Conservation (phyloP, 2,113 vertebrate species). For the Megalops atlanticus region DNA sequence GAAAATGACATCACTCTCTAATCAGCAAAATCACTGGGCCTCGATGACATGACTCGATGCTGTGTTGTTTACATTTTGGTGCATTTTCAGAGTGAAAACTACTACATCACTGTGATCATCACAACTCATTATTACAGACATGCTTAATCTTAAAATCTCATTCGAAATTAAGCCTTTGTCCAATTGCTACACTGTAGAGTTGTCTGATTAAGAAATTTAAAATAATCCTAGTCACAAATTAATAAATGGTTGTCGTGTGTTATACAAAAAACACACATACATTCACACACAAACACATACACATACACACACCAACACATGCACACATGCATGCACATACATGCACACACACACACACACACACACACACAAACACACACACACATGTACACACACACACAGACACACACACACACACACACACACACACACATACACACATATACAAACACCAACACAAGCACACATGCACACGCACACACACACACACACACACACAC, state of each 20-base stretch:
- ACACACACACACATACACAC: too few species aligned
- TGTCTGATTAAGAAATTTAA: too few species aligned
- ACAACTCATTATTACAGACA: background rate
- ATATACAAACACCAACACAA: background rate
- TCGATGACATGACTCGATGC: background rate
- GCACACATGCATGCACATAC: too few species aligned
- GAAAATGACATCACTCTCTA: conserved; percentile 7
- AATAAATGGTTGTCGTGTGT: too few species aligned
- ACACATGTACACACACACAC: background rate
- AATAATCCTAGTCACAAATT: too few species aligned
- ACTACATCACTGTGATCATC: background rate
- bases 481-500: background rate
- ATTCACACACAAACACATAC: too few species aligned
- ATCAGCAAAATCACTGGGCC: conserved; percentile 16
- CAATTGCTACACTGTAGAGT: too few species aligned
- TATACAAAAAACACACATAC: too few species aligned
- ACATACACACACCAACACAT: too few species aligned
- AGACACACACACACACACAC: too few species aligned
- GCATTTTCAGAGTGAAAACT: background rate
- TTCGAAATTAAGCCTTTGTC: too few species aligned
- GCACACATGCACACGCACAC: background rate
- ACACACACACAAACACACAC: background rate
- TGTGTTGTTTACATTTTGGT: background rate
- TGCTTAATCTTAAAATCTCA: background rate
- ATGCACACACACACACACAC: too few species aligned